A percentile compares a stretch with the other conserved stretches of the same genome.
Conservation (phyloP, 2,888 invertebrate genomes). For the Leuctra nigra region DNA sequence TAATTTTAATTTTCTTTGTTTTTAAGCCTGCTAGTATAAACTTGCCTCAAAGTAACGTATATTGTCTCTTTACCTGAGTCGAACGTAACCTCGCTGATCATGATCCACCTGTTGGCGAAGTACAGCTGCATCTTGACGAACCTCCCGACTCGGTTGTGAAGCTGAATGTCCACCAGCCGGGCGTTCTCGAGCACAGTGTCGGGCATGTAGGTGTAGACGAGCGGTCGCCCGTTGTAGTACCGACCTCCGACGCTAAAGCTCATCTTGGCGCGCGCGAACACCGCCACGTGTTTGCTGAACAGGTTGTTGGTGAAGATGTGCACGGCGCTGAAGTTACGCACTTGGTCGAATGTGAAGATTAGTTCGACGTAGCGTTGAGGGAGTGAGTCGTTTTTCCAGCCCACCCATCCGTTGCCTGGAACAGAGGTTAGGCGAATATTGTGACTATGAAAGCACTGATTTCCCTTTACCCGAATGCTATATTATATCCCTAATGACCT, state of each 20-base stretch:
- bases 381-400: slow-evolving; percentile 58
- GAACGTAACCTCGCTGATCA: slow-evolving; percentile 62
- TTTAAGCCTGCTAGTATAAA: too few species aligned
- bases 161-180: slow-evolving; percentile 58
- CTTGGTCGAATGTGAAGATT: slow-evolving; percentile 61
- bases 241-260: slow-evolving; percentile 56
- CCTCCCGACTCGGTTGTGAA: slow-evolving; percentile 52
- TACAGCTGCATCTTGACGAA: slow-evolving; percentile 56
- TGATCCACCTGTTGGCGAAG: slow-evolving; percentile 63
- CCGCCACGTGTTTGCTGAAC: slow-evolving; percentile 60
- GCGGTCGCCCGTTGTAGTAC: slow-evolving; percentile 48
- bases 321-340: slow-evolving; percentile 59
- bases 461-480: too few species aligned
- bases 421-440: neutral
- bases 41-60: too few species aligned
- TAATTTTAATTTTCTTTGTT: too few species aligned
- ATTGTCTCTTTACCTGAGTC: slow-evolving; percentile 51
- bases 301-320: slow-evolving; percentile 65
- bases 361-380: slow-evolving; percentile 52
- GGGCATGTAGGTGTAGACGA: slow-evolving; percentile 52
- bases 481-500: too few species aligned
- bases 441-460: too few species aligned
- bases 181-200: slow-evolving; percentile 57
- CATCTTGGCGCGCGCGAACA: slow-evolving; percentile 58
- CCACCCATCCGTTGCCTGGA: slow-evolving; percentile 66